phyloP scores from a whole-genome alignment of 2,113 vertebrate species.

The Elephas maximus region DNA sequence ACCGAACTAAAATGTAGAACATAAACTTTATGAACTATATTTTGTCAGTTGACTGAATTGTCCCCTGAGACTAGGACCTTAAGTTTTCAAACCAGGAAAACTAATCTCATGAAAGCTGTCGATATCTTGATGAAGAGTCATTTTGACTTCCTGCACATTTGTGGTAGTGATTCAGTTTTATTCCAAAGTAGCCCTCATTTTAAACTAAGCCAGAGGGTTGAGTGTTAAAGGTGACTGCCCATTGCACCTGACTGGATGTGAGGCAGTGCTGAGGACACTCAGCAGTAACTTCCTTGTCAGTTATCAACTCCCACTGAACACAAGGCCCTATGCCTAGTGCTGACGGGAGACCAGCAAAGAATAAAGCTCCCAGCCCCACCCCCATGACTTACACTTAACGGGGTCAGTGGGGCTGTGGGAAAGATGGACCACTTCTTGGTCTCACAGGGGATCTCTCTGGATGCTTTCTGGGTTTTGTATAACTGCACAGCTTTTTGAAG shows the following conservation, averaged over 20 bases:
- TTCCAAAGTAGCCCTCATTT: conserved; percentile 48
- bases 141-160: conserved; percentile 70
- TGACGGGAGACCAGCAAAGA: neutral
- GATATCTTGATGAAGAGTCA: conserved; percentile 1
- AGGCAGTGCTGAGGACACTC: neutral
- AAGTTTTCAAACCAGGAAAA: neutral
- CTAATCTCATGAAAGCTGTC: neutral
- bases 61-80: neutral
- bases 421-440: neutral
- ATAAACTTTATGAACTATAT: neutral
- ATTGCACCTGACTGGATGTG: neutral
- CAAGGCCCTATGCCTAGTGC: neutral
- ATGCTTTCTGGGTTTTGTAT: neutral
- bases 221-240: neutral
- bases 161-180: conserved; percentile 37
- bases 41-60: neutral
- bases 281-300: neutral
- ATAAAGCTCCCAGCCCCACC: neutral
- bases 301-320: neutral
- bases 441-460: neutral
- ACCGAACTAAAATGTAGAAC: neutral
- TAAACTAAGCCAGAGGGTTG: neutral
- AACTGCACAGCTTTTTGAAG: neutral
- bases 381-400: neutral
- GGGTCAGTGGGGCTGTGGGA: neutral